Conservation (phyloP, 64 coral and sea anemone genomes). For the Trachythela sp. region DNA sequence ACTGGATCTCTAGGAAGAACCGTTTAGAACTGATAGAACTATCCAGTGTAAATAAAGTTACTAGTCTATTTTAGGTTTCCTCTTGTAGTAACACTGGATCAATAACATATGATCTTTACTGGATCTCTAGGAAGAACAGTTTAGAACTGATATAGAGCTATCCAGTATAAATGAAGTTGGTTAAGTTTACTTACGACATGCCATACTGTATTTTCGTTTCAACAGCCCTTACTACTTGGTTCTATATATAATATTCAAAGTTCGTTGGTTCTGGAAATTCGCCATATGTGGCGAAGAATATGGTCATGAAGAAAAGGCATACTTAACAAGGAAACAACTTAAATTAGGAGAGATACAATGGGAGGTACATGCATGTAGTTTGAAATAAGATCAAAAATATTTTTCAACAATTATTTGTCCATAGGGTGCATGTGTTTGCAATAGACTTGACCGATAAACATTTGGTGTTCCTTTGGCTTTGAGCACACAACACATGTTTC, state of each 20-base stretch:
- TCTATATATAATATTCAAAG: conserved; percentile 59
- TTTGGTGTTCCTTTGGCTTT: too few relatives aligned
- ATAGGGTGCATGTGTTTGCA: not conserved
- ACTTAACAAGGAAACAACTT: conserved; percentile 76
- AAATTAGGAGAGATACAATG: conserved; percentile 63
- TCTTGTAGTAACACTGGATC: too few relatives aligned
- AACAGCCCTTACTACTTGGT: conserved; percentile 75
- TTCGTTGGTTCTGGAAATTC: conserved; percentile 95
- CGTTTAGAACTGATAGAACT: too few relatives aligned
- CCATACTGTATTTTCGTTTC: not conserved
- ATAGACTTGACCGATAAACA: not conserved
- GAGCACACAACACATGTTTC: too few relatives aligned
- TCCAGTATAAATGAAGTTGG: too few relatives aligned
- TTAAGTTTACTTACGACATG: not conserved
- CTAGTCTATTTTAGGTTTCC: too few relatives aligned
- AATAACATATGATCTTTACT: too few relatives aligned
- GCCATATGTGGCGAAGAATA: conserved; percentile 69
- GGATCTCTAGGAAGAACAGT: too few relatives aligned
- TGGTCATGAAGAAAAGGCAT: conserved; percentile 79
- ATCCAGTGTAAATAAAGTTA: too few relatives aligned
- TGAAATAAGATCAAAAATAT: not conserved
- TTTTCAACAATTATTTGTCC: not conserved
- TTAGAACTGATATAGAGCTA: too few relatives aligned
- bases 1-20: too few relatives aligned
- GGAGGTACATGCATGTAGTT: conserved; percentile 51